Base-by-base conservation (phyloP, 2,888 invertebrate species). In the Leptopilina syphax region DNA sequence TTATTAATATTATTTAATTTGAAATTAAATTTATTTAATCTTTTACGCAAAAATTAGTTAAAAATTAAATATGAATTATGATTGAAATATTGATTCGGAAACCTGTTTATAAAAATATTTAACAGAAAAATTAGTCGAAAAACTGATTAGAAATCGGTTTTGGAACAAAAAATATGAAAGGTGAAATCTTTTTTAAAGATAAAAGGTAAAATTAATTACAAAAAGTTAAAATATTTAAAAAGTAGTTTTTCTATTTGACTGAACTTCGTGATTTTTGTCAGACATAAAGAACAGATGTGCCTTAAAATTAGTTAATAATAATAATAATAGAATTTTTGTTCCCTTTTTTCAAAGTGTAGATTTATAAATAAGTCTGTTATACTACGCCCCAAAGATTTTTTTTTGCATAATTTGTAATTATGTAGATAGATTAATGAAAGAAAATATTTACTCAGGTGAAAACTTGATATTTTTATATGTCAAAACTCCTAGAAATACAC, bases 321-420 rank as follows among this genome's bases (percentile, higher is more conserved):
- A 54, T 27, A 54, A 47, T 10, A 18, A n/a, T 73, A 34, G 34
- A 34, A 18, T 18, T 18, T 34, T 27, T 54, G 0, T 50, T 24
- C 12, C 68, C 24, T 10, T 41, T 57, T 73, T 70, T 12, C 34
- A 9, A 3, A 3, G 54, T 9, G 27, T 9, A 57, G 57, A 9
- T 57, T 57, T 57, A 34, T 73, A 57, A 57, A 7, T 70, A 9
- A 34, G 54, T 73, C n/a, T 73, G 24, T 57, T 1, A 8, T 8
- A 9, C 9, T n/a, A n/a, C n/a, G 34, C 57, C 41, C 73, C 73
- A 73, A 73, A 41, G 73, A 73, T 57, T 41, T 65, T 34, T 34
- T 47, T 77, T 50, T 10, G 6, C 8, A 34, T 65, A 65, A 77
- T 44, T 44, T 65, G 3, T 41, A 13, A 65, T 77, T 41, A 63